Base-by-base conservation (phyloP, 2,888 invertebrate genomes). In the Xestia sexstrigata region DNA sequence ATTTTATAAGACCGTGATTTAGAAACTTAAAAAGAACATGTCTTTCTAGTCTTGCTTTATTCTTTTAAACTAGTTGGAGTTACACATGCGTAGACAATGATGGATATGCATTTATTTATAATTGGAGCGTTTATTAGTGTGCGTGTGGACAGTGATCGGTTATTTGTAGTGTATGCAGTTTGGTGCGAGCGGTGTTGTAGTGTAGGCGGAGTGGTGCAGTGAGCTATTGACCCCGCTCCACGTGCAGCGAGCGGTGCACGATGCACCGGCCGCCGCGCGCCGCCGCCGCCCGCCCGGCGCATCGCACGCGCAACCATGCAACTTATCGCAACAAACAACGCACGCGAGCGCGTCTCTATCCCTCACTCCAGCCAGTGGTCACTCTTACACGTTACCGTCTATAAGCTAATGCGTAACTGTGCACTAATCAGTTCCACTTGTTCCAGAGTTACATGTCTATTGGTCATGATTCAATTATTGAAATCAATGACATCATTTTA, bases 201-300 rank as follows among this genome's bases (percentile, higher is more conserved):
- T 83, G 85, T 79, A 85, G 80, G 86, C 84, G 88, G 82, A 89
- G 90, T 91, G 90, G 90, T 90, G 92, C 89, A 91, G 86, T 87
- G 90, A 93, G 95, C 91, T 95, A 93, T 94, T 94, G 95, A 95
- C 94, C 95, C 92, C 92, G 90, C 90, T 91, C 88, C 94, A 94
- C 93, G 94, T 93, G 95, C 90, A 90, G 81, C 84, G 86, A 84
- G 83, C 79, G 88, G 89, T 90, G 85, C 89, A 81, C 86, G 82
- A 77, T 85, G 85, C 89, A 86, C 85, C 88, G 87, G 82, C 84
- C 81, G 77, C 84, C 81, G 83, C 85, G 84, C 81, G 77, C 84
- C 81, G 83, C 85, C n/a, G 13, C 75, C 76, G 55, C 68, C 68
- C 35, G 72, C 84, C 73, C 77, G 73, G 67, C 70, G 63, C 76